A percentile compares a stretch with the other conserved stretches of the same genome.
Evolutionary conservation across 2,888 invertebrate genomes (phyloP).

Genomic region (Adelognathus sp.): DNA sequence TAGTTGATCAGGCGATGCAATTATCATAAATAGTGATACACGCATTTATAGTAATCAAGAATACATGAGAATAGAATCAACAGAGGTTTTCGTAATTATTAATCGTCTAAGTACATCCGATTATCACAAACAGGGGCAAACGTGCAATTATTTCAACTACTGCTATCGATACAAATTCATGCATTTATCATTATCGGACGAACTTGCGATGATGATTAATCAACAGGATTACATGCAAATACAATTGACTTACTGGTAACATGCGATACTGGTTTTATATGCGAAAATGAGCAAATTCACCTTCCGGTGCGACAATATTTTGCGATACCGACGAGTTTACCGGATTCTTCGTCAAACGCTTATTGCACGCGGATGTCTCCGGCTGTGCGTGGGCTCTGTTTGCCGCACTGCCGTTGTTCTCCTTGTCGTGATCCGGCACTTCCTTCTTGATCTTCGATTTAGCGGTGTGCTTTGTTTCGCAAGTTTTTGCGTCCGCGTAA

Average conservation of each 20-base stretch:
- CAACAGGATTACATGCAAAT: neutral
- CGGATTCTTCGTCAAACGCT: neutral
- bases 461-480: neutral
- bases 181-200: neutral
- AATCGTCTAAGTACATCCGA: conserved; percentile 5
- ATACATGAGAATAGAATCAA: neutral
- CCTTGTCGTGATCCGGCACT: conserved; percentile 47
- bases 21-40: neutral
- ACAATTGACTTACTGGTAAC: conserved; percentile 20
- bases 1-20: neutral
- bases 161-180: neutral
- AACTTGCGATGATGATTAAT: no score
- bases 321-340: neutral
- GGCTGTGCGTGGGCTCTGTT: neutral
- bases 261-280: conserved; percentile 59
- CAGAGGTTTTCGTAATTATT: neutral
- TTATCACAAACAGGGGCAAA: neutral
- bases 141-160: neutral
- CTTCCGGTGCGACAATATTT: conserved; percentile 38
- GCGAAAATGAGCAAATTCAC: conserved; percentile 67
- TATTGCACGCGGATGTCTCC: neutral
- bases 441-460: neutral
- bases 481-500: neutral
- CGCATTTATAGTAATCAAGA: neutral
- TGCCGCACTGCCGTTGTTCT: conserved; percentile 51